Evolutionary conservation across 2,888 invertebrate species (phyloP).

Genomic region (Sphinx pinastri): DNA sequence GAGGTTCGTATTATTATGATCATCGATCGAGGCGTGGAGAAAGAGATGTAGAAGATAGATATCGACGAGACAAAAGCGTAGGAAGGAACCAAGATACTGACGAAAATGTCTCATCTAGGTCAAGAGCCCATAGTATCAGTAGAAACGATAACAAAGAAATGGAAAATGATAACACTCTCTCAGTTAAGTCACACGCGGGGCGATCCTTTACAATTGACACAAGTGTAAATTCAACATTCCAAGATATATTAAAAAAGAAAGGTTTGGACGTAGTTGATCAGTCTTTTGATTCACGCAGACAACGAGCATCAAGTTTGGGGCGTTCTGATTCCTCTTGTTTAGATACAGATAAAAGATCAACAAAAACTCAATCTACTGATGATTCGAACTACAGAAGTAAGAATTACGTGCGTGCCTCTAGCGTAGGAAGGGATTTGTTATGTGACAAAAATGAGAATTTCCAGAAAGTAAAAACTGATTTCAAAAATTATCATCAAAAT

Average conservation of each 20-base stretch:
- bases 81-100: conserved; percentile 38
- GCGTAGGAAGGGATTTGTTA: conserved; percentile 56
- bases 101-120: conserved; percentile 33
- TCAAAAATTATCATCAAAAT: conserved; percentile 50
- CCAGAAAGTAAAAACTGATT: conserved; percentile 70
- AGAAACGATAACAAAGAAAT: conserved; percentile 35
- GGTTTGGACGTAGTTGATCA: conserved; percentile 48
- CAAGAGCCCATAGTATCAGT: conserved; percentile 45
- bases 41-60: conserved; percentile 23
- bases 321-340: conserved; percentile 45
- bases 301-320: conserved; percentile 73
- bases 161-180: conserved; percentile 47
- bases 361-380: conserved; percentile 27
- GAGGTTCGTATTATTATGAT: conserved; percentile 44
- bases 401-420: conserved; percentile 56
- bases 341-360: conserved; percentile 23
- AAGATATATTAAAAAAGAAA: conserved; percentile 51
- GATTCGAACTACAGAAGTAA: conserved; percentile 36
- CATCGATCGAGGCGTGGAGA: conserved; percentile 41
- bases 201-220: conserved; percentile 71
- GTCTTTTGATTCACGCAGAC: conserved; percentile 58
- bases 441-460: conserved; percentile 50
- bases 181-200: conserved; percentile 55
- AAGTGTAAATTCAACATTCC: conserved; percentile 68
- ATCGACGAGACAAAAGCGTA: conserved; percentile 52